Evolutionary conservation across 2,888 invertebrate genomes (phyloP).

Genomic region (Leptinotarsa rubiginosa): DNA sequence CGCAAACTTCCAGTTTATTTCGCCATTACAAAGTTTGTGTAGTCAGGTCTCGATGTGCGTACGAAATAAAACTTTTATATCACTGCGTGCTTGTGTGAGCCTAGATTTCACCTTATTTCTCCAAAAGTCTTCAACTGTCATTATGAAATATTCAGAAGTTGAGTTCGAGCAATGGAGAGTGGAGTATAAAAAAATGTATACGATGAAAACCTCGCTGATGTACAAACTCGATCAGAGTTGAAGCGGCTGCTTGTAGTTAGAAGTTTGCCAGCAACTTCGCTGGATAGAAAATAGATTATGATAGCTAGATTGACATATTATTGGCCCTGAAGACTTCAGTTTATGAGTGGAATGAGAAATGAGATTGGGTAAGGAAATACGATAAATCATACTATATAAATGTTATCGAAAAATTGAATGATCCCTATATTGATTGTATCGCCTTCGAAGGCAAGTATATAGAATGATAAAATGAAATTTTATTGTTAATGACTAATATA

Average conservation of each 20-base stretch:
- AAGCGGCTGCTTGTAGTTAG: neutral
- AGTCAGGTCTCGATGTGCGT: neutral
- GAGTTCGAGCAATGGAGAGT: neutral
- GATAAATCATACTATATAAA: too few relatives aligned
- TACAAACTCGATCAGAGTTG: neutral
- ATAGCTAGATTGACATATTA: slow-evolving; percentile 1
- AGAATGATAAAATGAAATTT: too few relatives aligned
- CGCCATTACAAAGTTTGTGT: neutral
- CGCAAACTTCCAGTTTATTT: neutral
- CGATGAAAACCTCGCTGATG: neutral
- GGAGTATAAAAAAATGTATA: neutral
- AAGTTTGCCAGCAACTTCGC: neutral
- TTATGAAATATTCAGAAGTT: slow-evolving; percentile 8
- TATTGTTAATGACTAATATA: too few relatives aligned
- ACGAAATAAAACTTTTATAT: neutral
- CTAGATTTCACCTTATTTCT: neutral
- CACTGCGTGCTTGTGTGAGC: neutral
- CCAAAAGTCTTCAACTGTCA: neutral
- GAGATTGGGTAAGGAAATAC: neutral
- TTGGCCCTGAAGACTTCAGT: neutral
- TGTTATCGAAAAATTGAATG: too few relatives aligned
- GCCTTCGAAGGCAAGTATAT: too few relatives aligned
- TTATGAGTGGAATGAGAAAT: neutral
- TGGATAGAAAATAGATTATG: slow-evolving; percentile 5
- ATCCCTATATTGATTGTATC: too few relatives aligned